phyloP scores from a whole-genome alignment of 2,113 vertebrate species.

The Syngnathus typhle region DNA sequence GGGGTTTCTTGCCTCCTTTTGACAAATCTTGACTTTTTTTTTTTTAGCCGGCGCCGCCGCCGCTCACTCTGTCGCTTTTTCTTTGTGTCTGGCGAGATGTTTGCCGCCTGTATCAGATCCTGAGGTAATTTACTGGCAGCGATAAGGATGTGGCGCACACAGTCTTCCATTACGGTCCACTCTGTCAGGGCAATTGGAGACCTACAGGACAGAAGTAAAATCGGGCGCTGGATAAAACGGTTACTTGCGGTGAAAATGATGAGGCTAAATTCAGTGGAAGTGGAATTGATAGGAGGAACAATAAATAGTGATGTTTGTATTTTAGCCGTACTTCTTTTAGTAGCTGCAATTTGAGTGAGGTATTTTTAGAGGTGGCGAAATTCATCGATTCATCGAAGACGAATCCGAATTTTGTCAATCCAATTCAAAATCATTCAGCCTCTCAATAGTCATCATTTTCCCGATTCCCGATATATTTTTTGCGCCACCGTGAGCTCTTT shows the following conservation, averaged over 20 bases:
- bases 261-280: slow-evolving; percentile 25
- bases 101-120: slow-evolving; percentile 69
- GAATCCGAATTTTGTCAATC: too few species aligned
- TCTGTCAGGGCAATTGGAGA: slow-evolving; percentile 59
- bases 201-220: neutral
- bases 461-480: neutral
- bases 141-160: slow-evolving; percentile 65
- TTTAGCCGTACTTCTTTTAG: slow-evolving; percentile 16
- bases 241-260: slow-evolving; percentile 30
- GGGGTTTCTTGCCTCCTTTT: slow-evolving; percentile 47
- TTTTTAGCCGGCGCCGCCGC: slow-evolving; percentile 6
- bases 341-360: neutral
- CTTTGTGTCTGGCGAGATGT: slow-evolving; percentile 50
- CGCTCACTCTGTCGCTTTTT: slow-evolving; percentile 20
- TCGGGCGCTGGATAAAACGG: slow-evolving; percentile 24
- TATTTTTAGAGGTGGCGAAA: neutral
- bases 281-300: slow-evolving; percentile 39
- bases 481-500: neutral
- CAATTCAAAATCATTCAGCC: too few species aligned
- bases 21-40: slow-evolving; percentile 47
- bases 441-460: too few species aligned
- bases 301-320: slow-evolving; percentile 19
- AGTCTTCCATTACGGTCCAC: slow-evolving; percentile 52
- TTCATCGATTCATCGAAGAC: neutral
- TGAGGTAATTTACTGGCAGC: slow-evolving; percentile 66